Conservation (phyloP, 1,140 invertebrate genomes). For the Drosophila lacertosa region DNA sequence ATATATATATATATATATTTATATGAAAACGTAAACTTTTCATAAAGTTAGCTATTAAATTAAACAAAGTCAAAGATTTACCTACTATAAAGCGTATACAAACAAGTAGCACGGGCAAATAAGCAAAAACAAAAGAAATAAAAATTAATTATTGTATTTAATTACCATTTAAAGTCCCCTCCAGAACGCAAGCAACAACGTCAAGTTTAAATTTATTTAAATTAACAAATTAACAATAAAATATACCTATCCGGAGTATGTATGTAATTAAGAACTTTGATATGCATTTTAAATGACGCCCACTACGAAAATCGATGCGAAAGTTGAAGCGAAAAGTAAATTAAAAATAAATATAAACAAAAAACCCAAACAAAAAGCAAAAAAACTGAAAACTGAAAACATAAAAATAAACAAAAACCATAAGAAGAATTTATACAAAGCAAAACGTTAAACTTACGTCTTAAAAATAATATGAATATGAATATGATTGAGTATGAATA, state of each 20-base stretch:
- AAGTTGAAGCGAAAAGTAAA: conserved; percentile 30
- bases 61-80: conserved; percentile 46
- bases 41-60: conserved; percentile 40
- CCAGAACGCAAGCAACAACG: conserved; percentile 30
- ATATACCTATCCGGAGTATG: conserved; percentile 35
- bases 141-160: conserved; percentile 41
- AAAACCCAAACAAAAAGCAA: conserved; percentile 13
- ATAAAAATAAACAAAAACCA: conserved; percentile 37
- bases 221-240: conserved; percentile 29
- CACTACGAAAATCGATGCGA: conserved; percentile 43
- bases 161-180: conserved; percentile 43
- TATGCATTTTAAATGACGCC: conserved; percentile 78
- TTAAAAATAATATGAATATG: conserved; percentile 41
- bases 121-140: conserved; percentile 12
- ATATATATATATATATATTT: conserved; percentile 14
- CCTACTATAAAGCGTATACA: conserved; percentile 37
- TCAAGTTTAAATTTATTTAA: conserved; percentile 40
- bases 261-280: conserved; percentile 70
- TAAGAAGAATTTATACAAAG: conserved; percentile 74
- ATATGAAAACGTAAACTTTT: conserved; percentile 27
- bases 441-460: conserved; percentile 67
- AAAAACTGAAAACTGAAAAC: conserved; percentile 7
- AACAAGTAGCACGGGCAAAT: conserved; percentile 39
- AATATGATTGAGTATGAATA: conserved; percentile 34
- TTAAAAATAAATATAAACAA: not conserved